phyloP scores from a whole-genome alignment of 2,888 invertebrate genomes.

The Nymphalis c-album region DNA sequence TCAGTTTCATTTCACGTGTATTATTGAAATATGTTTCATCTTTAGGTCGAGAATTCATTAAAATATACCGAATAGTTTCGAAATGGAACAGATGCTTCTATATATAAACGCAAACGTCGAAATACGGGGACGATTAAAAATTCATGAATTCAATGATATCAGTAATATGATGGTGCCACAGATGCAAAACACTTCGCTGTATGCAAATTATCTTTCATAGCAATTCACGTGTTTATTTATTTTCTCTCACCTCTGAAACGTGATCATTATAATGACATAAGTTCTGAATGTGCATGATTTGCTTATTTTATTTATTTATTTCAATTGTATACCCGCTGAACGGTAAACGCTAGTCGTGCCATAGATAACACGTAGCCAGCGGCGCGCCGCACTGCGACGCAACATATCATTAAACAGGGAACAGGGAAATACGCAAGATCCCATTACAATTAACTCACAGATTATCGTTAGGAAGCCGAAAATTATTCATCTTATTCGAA shows the following conservation, averaged over 20 bases:
- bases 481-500: background rate
- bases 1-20: background rate
- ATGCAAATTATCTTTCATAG: constrained; percentile 9
- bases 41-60: constrained; percentile 1
- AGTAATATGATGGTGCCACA: constrained; percentile 1
- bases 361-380: constrained; percentile 37
- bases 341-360: constrained; percentile 13
- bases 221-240: constrained; percentile 2
- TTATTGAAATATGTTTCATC: background rate
- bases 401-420: constrained; percentile 59
- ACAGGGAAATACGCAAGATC: constrained; percentile 18
- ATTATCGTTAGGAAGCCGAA: background rate
- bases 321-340: background rate
- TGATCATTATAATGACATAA: constrained; percentile 12
- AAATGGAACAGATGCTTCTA: background rate
- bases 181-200: constrained; percentile 3
- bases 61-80: background rate
- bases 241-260: constrained; percentile 8
- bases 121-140: constrained; percentile 10
- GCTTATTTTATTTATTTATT: background rate
- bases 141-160: constrained; percentile 12
- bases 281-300: background rate
- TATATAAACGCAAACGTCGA: constrained; percentile 1
- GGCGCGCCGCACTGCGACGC: constrained; percentile 67
- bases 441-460: constrained; percentile 5